Percentiles rank a stretch among this genome's conserved stretches.
Conservation (phyloP, 92 coral and sea anemone species). For the Siderastrea siderea region DNA sequence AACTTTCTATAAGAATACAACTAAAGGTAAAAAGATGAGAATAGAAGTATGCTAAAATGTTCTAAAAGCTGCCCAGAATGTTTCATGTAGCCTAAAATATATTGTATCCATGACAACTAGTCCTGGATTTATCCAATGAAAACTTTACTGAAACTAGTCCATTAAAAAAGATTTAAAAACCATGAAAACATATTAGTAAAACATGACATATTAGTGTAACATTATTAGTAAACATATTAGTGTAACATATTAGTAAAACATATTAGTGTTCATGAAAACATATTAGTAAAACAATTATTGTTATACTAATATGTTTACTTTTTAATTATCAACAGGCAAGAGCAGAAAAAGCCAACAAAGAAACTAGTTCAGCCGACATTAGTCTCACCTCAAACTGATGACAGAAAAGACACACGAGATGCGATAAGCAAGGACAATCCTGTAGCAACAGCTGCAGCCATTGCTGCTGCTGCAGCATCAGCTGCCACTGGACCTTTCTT, state of each 20-base stretch:
- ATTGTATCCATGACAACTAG: too few species aligned
- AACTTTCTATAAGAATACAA: too few species aligned
- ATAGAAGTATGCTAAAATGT: too few species aligned
- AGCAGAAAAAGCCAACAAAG: slow-evolving; percentile 74
- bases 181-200: background rate
- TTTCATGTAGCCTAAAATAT: too few species aligned
- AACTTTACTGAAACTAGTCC: too few species aligned
- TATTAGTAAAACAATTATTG: background rate
- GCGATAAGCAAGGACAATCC: slow-evolving; percentile 46
- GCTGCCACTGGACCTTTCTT: slow-evolving; percentile 91
- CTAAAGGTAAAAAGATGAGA: too few species aligned
- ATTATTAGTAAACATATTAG: too few species aligned
- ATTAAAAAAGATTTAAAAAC: too few species aligned
- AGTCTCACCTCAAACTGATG: slow-evolving; percentile 38
- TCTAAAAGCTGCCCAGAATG: too few species aligned
- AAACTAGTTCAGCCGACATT: slow-evolving; percentile 91
- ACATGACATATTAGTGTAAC: too few species aligned
- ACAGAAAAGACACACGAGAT: slow-evolving; percentile 9
- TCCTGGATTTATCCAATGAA: too few species aligned
- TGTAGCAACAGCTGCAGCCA: slow-evolving; percentile 84
- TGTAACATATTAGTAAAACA: background rate
- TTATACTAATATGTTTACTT: background rate
- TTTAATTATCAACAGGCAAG: slow-evolving; percentile 69
- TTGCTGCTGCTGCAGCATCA: slow-evolving; percentile 93
- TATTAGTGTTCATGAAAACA: background rate